Evolutionary conservation across 2,113 vertebrate genomes (phyloP).

Genomic region (Ochotona princeps): DNA sequence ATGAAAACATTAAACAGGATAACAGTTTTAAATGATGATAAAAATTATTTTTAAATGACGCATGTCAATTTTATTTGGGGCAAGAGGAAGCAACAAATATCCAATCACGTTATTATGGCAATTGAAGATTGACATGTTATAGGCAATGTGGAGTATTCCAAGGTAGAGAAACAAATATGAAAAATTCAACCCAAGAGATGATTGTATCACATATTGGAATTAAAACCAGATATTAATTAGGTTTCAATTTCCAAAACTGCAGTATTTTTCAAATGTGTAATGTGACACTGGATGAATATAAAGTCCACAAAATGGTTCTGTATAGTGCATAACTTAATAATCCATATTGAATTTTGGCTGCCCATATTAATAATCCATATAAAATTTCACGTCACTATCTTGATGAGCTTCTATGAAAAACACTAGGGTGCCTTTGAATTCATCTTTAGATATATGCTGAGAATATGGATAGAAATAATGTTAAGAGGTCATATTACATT

Average conservation of each 20-base stretch:
- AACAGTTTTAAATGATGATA: not conserved
- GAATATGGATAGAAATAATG: not conserved
- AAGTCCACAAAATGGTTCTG: not conserved
- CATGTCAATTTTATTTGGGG: not conserved
- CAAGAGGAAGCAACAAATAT: conserved; percentile 13
- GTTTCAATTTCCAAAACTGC: not conserved
- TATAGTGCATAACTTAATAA: not conserved
- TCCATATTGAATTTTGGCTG: not conserved
- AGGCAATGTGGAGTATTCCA: not conserved
- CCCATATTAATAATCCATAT: not conserved
- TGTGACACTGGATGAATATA: not conserved
- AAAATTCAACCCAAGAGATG: not conserved
- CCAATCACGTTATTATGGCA: not conserved
- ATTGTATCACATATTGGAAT: conserved; percentile 25
- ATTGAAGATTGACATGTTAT: not conserved
- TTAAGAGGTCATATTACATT: not conserved
- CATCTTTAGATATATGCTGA: not conserved
- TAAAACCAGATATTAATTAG: conserved; percentile 30
- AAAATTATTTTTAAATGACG: not conserved
- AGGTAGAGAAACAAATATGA: conserved; percentile 30
- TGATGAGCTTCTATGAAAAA: not conserved
- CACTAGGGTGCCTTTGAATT: not conserved
- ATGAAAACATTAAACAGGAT: not conserved
- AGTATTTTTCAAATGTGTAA: not conserved
- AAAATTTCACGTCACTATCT: conserved; percentile 35